Percentiles rank a stretch among this genome's conserved stretches.
These are phyloP conservation scores for Phasia obesa DNA, from an alignment of 2,888 invertebrate genomes.

Conservation along the genomic window DNA sequence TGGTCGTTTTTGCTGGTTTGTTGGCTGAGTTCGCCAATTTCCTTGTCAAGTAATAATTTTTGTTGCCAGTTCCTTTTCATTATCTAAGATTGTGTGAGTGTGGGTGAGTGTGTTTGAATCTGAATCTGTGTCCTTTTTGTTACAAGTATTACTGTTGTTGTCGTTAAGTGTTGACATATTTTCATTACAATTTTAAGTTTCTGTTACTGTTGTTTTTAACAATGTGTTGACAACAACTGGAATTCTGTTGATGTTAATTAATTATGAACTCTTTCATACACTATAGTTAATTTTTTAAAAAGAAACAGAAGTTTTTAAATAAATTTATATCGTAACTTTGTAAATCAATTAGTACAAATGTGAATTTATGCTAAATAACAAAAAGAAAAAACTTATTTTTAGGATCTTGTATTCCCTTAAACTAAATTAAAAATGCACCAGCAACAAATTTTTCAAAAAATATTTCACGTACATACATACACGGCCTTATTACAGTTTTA, in stretches of 20 bases:
- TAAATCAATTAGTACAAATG: conserved; percentile 43
- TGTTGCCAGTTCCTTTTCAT: conserved; percentile 50
- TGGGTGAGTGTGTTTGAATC: not conserved
- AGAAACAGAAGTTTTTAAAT: not conserved
- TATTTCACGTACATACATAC: too few species aligned
- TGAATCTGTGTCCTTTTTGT: conserved; percentile 26
- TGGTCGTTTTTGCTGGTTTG: conserved; percentile 51
- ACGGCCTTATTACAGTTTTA: too few species aligned
- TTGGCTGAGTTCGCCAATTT: conserved; percentile 48
- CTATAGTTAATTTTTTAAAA: conserved; percentile 18
- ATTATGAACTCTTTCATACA: conserved; percentile 51
- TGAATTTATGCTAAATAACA: not conserved
- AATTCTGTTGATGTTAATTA: conserved; percentile 61
- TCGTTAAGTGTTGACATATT: conserved; percentile 68
- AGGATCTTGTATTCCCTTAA: too few species aligned
- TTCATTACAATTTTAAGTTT: conserved; percentile 66
- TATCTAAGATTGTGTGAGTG: not conserved
- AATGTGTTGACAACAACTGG: conserved; percentile 61
- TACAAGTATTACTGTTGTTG: conserved; percentile 55
- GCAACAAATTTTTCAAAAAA: too few species aligned
- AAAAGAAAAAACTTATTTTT: not conserved
- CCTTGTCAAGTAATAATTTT: conserved; percentile 61
- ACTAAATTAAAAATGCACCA: too few species aligned
- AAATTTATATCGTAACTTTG: conserved; percentile 2
- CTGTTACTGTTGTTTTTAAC: conserved; percentile 35